Evolutionary conservation across 2,888 invertebrate genomes (phyloP).

Genomic region (Ypsolopha sequella): DNA sequence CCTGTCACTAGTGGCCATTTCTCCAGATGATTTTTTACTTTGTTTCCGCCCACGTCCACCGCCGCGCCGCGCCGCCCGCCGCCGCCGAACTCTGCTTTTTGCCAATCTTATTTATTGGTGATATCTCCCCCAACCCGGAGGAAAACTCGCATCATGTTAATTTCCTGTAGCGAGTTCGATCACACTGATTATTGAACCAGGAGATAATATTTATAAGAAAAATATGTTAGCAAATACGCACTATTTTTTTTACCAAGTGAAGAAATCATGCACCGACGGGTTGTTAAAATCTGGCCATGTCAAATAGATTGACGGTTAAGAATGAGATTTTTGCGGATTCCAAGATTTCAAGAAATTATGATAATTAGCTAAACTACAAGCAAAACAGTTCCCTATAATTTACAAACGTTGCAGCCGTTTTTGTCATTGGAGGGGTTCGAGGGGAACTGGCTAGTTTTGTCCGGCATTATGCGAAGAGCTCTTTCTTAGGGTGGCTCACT

Average conservation of each 20-base stretch:
- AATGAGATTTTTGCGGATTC: neutral
- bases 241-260: neutral
- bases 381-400: neutral
- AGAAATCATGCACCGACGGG: neutral
- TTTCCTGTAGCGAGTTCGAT: conserved; percentile 45
- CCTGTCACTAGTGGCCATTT: conserved; percentile 14
- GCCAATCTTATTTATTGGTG: conserved; percentile 62
- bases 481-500: conserved; percentile 45
- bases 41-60: conserved; percentile 36
- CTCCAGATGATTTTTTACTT: conserved; percentile 44
- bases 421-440: conserved; percentile 26
- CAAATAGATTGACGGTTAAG: neutral
- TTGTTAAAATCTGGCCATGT: neutral
- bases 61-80: conserved; percentile 22
- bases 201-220: neutral
- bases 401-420: conserved; percentile 17
- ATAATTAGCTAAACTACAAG: conserved; percentile 1
- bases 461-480: conserved; percentile 52
- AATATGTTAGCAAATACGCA: neutral
- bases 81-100: conserved; percentile 36
- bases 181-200: conserved; percentile 4
- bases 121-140: conserved; percentile 36
- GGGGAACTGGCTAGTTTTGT: conserved; percentile 33
- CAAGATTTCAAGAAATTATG: conserved; percentile 4
- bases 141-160: conserved; percentile 61